phyloP scores from a whole-genome alignment of 2,797 vertebrate species.

The Sebastes taczanowskii region DNA sequence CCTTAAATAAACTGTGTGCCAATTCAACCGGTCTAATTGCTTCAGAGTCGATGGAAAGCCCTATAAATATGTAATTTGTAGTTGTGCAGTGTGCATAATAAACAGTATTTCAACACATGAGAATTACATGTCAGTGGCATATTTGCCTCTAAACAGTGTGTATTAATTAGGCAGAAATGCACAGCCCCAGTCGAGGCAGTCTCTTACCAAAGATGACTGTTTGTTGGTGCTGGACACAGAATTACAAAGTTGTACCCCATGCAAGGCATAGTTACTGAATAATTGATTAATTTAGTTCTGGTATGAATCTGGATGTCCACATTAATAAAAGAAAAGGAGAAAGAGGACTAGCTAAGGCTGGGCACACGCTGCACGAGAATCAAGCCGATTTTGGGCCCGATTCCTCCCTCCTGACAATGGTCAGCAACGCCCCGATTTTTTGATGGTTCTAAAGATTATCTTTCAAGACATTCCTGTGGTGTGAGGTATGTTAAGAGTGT shows the following conservation, averaged over 20 bases:
- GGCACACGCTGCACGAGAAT: no score
- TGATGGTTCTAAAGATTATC: no score
- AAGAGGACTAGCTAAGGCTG: neutral
- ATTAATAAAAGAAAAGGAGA: neutral
- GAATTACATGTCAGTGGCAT: neutral
- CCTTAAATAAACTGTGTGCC: slow-evolving; percentile 40
- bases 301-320: neutral
- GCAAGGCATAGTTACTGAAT: neutral
- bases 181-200: neutral
- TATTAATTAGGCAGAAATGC: neutral
- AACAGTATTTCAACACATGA: neutral
- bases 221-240: neutral
- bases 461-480: no score
- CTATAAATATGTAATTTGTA: slow-evolving; percentile 14
- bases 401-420: no score
- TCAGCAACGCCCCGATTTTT: no score
- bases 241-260: neutral
- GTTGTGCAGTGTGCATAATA: neutral
- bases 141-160: neutral
- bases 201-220: neutral
- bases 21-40: slow-evolving; percentile 33
- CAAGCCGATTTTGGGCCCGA: no score
- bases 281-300: neutral
- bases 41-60: neutral
- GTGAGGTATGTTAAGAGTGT: no score